Evolutionary conservation across 2,797 vertebrate genomes (phyloP).

Genomic region (Choloepus didactylus): DNA sequence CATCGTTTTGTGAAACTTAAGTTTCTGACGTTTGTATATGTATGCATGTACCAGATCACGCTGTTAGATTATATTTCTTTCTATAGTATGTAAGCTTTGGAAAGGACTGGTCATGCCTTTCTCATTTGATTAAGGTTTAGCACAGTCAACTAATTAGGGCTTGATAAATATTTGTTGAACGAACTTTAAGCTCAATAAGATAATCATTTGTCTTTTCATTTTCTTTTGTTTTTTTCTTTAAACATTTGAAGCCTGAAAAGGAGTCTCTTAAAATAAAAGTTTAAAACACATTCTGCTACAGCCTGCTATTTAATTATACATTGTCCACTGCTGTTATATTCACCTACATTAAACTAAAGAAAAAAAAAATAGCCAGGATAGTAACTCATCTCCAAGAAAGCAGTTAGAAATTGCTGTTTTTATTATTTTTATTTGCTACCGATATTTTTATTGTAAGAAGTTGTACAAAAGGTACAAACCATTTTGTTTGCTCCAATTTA

Average conservation of each 20-base stretch:
- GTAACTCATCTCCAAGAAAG: slow-evolving; percentile 77
- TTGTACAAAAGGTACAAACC: slow-evolving; percentile 83
- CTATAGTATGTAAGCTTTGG: not conserved
- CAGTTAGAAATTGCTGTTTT: slow-evolving; percentile 74
- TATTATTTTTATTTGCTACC: slow-evolving; percentile 81
- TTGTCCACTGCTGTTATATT: slow-evolving; percentile 82
- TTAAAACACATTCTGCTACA: slow-evolving; percentile 74
- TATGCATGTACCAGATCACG: not conserved
- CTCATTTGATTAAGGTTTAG: not conserved
- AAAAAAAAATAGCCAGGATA: slow-evolving; percentile 78
- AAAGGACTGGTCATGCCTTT: not conserved
- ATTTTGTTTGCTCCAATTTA: slow-evolving; percentile 81
- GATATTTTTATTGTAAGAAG: slow-evolving; percentile 81
- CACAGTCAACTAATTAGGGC: not conserved
- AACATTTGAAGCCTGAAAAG: slow-evolving; percentile 51
- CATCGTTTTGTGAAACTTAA: not conserved
- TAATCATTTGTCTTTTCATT: not conserved
- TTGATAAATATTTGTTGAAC: not conserved
- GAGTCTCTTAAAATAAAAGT: slow-evolving; percentile 68
- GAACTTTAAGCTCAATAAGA: not conserved
- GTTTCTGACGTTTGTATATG: not conserved
- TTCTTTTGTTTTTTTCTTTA: not conserved
- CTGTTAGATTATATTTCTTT: not conserved
- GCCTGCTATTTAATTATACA: slow-evolving; percentile 82
- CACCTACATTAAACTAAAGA: slow-evolving; percentile 80